Conservation (phyloP, 2,797 vertebrate genomes). For the Ptychobarbus kaznakovi region DNA sequence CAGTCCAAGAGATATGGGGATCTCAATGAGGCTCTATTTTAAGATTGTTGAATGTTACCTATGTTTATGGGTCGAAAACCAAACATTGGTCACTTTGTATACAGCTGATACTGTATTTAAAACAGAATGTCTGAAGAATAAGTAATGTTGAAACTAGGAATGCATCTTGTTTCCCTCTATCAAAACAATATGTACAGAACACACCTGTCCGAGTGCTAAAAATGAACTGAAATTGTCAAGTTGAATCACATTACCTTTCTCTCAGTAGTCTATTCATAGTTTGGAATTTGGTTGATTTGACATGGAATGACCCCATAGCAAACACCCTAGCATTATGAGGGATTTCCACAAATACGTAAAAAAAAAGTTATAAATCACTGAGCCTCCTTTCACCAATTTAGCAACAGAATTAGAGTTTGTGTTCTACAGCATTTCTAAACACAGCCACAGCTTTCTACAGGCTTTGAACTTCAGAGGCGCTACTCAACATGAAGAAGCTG, state of each 20-base stretch:
- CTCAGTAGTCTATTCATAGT: neutral
- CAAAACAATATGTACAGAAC: too few species aligned
- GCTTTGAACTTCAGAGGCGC: constrained; percentile 53
- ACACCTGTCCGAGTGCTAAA: too few species aligned
- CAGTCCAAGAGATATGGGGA: neutral
- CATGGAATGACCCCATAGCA: neutral
- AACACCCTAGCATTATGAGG: neutral
- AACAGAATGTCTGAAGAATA: neutral
- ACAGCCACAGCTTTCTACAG: constrained; percentile 35
- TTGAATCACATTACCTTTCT: neutral
- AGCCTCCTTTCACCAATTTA: constrained; percentile 31
- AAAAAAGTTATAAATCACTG: constrained; percentile 33
- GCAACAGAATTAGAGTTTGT: constrained; percentile 21
- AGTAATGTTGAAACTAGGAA: too few species aligned
- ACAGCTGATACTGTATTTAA: neutral
- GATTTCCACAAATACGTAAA: neutral
- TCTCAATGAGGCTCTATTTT: neutral
- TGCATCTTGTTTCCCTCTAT: too few species aligned
- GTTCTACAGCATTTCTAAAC: constrained; percentile 44
- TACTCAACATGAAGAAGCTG: constrained; percentile 53
- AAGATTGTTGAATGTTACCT: neutral
- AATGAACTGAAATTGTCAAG: neutral
- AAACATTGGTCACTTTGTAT: neutral
- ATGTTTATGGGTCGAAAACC: neutral
- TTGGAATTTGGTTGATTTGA: neutral